Conservation (phyloP, 2,113 vertebrate species). For the Cranoglanis bouderius region DNA sequence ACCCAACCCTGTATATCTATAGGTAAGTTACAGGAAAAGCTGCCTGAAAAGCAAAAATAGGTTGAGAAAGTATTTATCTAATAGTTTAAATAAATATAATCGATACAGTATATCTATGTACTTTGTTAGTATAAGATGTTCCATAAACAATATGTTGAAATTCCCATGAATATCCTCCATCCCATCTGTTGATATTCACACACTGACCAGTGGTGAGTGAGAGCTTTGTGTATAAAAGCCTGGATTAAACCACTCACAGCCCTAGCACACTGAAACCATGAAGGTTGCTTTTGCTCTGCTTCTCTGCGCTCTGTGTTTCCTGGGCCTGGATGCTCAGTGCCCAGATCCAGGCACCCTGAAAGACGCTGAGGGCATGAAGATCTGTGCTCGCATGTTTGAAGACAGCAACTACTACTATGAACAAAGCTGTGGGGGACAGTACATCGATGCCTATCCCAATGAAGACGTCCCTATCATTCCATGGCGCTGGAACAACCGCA, state of each 20-base stretch:
- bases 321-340: slow-evolving; percentile 60
- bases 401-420: slow-evolving; percentile 71
- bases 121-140: background rate
- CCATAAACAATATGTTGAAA: slow-evolving; percentile 21
- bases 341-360: slow-evolving; percentile 53
- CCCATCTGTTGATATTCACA: slow-evolving; percentile 48
- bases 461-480: slow-evolving; percentile 72
- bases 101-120: background rate
- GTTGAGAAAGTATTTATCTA: background rate
- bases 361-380: slow-evolving; percentile 33
- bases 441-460: slow-evolving; percentile 35
- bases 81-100: background rate
- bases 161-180: slow-evolving; percentile 35
- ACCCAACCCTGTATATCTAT: background rate
- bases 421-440: slow-evolving; percentile 66
- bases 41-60: background rate
- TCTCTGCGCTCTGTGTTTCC: slow-evolving; percentile 50
- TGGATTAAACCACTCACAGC: background rate
- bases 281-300: slow-evolving; percentile 48
- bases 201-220: background rate
- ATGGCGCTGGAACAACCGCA: background rate
- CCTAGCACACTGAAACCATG: slow-evolving; percentile 40
- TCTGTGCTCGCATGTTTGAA: slow-evolving; percentile 70
- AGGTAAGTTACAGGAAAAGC: background rate
- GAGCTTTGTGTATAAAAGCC: slow-evolving; percentile 25